These are phyloP conservation scores for Rhinichthys osculus DNA, from an alignment of 2,797 vertebrate genomes.

Conservation along the genomic window DNA sequence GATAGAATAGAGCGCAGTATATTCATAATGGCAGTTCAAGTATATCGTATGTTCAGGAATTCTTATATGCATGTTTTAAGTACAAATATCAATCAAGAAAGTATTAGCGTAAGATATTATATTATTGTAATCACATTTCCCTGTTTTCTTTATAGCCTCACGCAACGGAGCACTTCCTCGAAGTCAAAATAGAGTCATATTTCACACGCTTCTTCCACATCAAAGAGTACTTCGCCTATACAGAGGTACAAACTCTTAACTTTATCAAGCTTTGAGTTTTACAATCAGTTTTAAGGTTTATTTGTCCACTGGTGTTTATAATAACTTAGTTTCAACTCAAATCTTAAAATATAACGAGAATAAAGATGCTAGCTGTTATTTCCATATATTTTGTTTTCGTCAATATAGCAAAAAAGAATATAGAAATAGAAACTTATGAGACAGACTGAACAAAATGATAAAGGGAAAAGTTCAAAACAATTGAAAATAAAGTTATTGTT, in stretches of 20 bases:
- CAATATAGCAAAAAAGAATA: background rate
- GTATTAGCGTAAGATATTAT: background rate
- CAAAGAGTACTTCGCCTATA: conserved; percentile 88
- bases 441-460: too few species aligned
- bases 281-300: too few species aligned
- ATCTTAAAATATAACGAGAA: background rate
- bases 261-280: background rate
- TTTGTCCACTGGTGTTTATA: background rate
- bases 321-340: background rate
- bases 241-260: conserved; percentile 77
- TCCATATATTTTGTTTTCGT: background rate
- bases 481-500: background rate
- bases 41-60: background rate
- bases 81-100: background rate
- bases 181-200: conserved; percentile 90
- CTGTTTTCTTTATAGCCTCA: conserved; percentile 69
- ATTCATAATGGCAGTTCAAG: background rate
- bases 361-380: background rate
- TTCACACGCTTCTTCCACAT: conserved; percentile 91
- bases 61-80: background rate
- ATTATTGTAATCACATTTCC: background rate
- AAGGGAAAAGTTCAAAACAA: background rate
- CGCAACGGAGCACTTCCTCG: conserved; percentile 85
- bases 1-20: background rate
- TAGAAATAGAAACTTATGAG: background rate